These are phyloP conservation scores for Xylocopa sonorina DNA, from an alignment of 1,140 invertebrate genomes.

Conservation along the genomic window DNA sequence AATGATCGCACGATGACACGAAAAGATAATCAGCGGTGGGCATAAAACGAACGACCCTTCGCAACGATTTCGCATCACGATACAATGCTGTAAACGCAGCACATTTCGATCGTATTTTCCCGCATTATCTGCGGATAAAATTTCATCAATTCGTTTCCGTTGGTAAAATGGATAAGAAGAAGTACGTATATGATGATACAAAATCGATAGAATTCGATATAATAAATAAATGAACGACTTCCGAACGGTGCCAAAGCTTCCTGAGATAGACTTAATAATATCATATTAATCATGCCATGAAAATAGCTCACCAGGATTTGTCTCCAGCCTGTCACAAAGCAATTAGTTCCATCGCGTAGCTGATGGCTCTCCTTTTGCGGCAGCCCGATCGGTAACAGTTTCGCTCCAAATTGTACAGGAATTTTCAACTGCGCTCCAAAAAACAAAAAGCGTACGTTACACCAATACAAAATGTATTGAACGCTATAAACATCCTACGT, in stretches of 20 bases:
- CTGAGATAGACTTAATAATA: no score
- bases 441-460: slow-evolving; percentile 29
- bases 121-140: not conserved
- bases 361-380: slow-evolving; percentile 55
- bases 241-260: not conserved
- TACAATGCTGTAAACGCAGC: not conserved
- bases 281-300: not conserved
- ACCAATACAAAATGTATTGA: not conserved
- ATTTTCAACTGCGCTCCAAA: slow-evolving; percentile 57
- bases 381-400: slow-evolving; percentile 69
- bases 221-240: not conserved
- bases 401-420: slow-evolving; percentile 63
- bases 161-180: not conserved
- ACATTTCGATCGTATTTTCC: not conserved
- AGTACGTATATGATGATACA: not conserved
- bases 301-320: slow-evolving; percentile 56
- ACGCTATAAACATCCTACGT: not conserved
- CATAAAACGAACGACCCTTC: slow-evolving; percentile 15
- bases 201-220: no score
- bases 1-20: slow-evolving; percentile 32
- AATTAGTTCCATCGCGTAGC: slow-evolving; percentile 67
- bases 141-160: no score
- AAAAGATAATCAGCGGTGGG: slow-evolving; percentile 20
- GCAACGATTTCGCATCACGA: slow-evolving; percentile 1
- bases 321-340: slow-evolving; percentile 83